phyloP scores from a whole-genome alignment of 1,140 invertebrate species.

The Zaprionus ghesquierei region DNA sequence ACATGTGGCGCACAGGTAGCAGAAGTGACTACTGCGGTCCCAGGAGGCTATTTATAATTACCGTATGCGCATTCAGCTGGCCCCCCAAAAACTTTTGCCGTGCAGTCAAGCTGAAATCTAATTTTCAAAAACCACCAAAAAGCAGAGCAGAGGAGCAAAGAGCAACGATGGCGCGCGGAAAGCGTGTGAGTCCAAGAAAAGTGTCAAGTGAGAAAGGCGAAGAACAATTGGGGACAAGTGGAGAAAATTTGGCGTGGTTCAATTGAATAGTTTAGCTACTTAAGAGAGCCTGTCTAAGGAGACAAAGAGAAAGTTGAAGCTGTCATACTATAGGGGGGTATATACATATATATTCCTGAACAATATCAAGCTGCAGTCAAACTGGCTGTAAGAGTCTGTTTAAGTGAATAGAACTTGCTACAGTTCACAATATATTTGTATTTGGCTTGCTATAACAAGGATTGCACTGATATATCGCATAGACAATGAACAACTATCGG shows the following conservation, averaged over 20 bases:
- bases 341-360: too few species aligned
- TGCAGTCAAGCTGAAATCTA: constrained; percentile 25
- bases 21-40: constrained; percentile 28
- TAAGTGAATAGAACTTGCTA: too few species aligned
- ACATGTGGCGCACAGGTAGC: background rate
- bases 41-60: constrained; percentile 47
- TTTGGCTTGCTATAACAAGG: too few species aligned
- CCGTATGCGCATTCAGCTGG: constrained; percentile 34
- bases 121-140: constrained; percentile 14
- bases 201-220: background rate
- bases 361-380: too few species aligned
- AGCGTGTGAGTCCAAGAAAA: background rate
- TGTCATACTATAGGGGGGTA: too few species aligned
- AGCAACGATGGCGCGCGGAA: background rate
- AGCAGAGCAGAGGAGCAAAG: background rate
- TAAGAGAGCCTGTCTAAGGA: too few species aligned
- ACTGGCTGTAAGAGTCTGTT: too few species aligned
- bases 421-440: too few species aligned
- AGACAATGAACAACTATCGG: too few species aligned
- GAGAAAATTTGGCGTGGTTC: background rate
- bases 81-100: constrained; percentile 34
- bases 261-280: too few species aligned
- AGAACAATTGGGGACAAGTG: background rate
- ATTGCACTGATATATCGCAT: too few species aligned
- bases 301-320: too few species aligned